Percentiles rank a stretch among this genome's conserved stretches.
Evolutionary conservation across 2,113 vertebrate genomes (phyloP).

Genomic region (Maccullochella peelii): DNA sequence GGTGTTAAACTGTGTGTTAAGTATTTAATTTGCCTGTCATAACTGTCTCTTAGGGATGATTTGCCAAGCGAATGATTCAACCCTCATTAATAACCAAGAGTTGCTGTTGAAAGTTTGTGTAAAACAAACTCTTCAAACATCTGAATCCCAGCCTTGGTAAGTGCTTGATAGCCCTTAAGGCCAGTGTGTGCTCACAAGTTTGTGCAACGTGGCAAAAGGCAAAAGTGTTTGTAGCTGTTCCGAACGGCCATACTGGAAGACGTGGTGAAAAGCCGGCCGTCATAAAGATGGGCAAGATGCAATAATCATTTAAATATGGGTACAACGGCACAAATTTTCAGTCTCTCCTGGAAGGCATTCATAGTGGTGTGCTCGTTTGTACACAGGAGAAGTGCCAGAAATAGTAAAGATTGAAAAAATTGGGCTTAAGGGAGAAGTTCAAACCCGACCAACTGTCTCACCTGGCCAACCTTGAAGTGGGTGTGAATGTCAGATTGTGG

Average conservation of each 20-base stretch:
- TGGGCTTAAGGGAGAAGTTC: conserved; percentile 12
- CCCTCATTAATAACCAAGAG: neutral
- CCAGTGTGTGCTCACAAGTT: neutral
- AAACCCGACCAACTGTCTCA: neutral
- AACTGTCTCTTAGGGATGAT: conserved; percentile 6
- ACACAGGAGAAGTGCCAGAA: neutral
- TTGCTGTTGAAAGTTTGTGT: neutral
- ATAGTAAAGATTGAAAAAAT: conserved; percentile 4
- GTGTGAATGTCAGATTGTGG: neutral
- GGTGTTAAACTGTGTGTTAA: conserved; percentile 11
- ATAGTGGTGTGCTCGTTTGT: neutral
- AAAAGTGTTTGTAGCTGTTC: neutral
- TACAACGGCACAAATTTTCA: neutral
- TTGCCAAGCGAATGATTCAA: neutral
- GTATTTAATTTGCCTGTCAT: neutral
- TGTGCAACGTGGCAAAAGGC: neutral
- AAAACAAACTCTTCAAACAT: neutral
- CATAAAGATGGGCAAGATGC: neutral
- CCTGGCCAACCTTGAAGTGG: neutral
- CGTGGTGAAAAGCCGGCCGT: neutral
- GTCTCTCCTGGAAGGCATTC: conserved; percentile 22
- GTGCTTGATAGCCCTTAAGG: neutral
- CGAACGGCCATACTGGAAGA: neutral
- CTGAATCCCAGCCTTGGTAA: neutral
- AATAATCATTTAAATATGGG: conserved; percentile 11